Evolutionary conservation across 2,113 vertebrate species (phyloP), one percentile per base, ranked within the genome.

Genomic region (Drymodes brunneopygia): DNA sequence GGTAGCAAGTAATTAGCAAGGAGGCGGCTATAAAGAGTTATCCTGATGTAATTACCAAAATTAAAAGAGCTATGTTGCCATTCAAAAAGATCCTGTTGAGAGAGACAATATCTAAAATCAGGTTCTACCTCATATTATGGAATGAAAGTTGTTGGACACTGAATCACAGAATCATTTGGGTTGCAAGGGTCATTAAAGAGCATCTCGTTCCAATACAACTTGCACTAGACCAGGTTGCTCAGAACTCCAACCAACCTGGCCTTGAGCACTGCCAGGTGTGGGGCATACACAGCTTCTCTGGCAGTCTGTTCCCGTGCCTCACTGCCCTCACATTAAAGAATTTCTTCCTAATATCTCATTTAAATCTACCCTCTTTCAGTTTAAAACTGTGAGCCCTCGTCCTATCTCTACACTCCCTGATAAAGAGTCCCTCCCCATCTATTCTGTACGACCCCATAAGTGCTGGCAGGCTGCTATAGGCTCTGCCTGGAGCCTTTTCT

Each of bases 261-360:
- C 38, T 72, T 53, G 69, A 50, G 24, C 18, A 10, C 12, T 38
- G 11, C 38, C 36, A 90, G 16, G 38, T 19, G 29, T 4, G 11
- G 29, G 40, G 9, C 33, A 36, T 13, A 47, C 61, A 35, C 23
- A 51, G 2, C 40, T 24, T 12, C 12, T 35, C 64, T 54, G 44
- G 19, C 48, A 58, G 2, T 29, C 18, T 66, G 27, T 17, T 0
- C 23, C 21, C 23, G 18, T 0, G 2, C 0, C 31, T 70, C 65
- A 38, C 9, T 16, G 28, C 45, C 44, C 29, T 56, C 13, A n/a
- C 2, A 22, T 25, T 5, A 6, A 57, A 44, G 9, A 73, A 11
- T 20, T 66, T 66, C 11, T 44, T 73, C 17, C 16, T 28, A 4
- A 11, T 7, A 20, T 20, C 25, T 64, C 25, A 42, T 47, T 10